Base-by-base conservation (phyloP, 2,888 invertebrate genomes). In the Ochropacha duplaris region DNA sequence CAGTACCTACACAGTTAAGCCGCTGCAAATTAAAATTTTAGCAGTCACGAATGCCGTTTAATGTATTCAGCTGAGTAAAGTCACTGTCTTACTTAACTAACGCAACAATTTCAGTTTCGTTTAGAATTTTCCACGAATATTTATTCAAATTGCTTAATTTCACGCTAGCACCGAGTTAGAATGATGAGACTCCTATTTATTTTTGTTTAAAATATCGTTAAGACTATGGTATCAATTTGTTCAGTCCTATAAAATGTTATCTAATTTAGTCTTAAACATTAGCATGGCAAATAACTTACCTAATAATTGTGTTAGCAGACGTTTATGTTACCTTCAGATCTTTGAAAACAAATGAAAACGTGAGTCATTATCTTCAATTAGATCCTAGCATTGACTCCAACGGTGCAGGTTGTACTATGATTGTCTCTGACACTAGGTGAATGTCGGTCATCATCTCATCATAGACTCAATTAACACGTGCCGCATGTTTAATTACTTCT, bases 401-500 rank as follows among this genome's bases (percentile, higher is more conserved):
- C 26, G 12, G 19, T 19, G 28, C 28, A 31, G 52, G 52, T 52
- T 52, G 52, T 52, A 28, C 28, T 54, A 65, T 64, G 58, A 50
- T 62, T 72, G 64, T 66, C 61, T 62, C 50, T n/a, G 58, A 64
- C 56, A 50, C 64, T 71, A 67, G 68, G 63, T 69, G 68, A 73
- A 71, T 71, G 73, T 72, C 67, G 69, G 66, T 65, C 54, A 28
- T 54, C 34, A 49, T 56, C 51, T 68, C 75, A 76, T 70, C 70
- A 59, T 73, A 72, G 71, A 77, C 76, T 77, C 80, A 90, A 87
- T 89, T 90, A 85, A 85, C 87, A 81, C 76, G 72, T 83, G 79
- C 70, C 80, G 74, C 65, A 24, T 2, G 22, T 52, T 19, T 44
- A 19, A 65, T 88, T 81, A 19, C 79, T 75, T 72, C 73, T 54